Evolutionary conservation across 35 echinoderm and acorn worm species (phyloP).

Genomic region (Anneissia japonica): DNA sequence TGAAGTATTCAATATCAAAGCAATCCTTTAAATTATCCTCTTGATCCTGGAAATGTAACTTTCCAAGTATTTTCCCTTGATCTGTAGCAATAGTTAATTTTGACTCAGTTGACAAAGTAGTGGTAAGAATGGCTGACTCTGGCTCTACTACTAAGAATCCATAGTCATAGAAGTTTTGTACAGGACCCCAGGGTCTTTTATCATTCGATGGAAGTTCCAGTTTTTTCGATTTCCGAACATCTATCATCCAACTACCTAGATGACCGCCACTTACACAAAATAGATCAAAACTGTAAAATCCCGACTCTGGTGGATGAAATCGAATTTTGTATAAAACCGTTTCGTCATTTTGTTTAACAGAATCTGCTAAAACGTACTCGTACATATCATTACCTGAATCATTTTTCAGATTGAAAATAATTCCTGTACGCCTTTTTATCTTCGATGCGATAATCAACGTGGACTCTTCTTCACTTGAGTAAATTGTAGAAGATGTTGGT

Average conservation of each 20-base stretch:
- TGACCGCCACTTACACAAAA: not conserved
- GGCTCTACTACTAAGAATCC: not conserved
- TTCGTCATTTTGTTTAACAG: not conserved
- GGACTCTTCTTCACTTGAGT: not conserved
- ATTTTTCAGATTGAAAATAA: not conserved
- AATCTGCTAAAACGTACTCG: not conserved
- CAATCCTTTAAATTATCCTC: not conserved
- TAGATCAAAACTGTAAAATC: not conserved
- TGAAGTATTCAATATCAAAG: not conserved
- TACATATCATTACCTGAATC: not conserved
- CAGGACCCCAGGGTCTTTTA: not conserved
- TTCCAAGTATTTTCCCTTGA: not conserved
- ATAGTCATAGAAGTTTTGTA: not conserved
- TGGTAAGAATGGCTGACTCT: not conserved
- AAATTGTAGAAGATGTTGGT: not conserved
- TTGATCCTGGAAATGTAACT: not conserved
- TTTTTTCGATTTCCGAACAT: not conserved
- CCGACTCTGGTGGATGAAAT: not conserved
- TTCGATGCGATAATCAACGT: not conserved
- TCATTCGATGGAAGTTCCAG: not conserved
- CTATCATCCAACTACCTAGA: not conserved
- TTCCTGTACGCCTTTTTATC: not conserved
- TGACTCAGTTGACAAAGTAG: not conserved
- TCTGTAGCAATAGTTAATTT: not conserved
- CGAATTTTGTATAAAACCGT: not conserved